Base-by-base conservation (phyloP, 2,797 vertebrate genomes). In the Nannoperca australis region DNA sequence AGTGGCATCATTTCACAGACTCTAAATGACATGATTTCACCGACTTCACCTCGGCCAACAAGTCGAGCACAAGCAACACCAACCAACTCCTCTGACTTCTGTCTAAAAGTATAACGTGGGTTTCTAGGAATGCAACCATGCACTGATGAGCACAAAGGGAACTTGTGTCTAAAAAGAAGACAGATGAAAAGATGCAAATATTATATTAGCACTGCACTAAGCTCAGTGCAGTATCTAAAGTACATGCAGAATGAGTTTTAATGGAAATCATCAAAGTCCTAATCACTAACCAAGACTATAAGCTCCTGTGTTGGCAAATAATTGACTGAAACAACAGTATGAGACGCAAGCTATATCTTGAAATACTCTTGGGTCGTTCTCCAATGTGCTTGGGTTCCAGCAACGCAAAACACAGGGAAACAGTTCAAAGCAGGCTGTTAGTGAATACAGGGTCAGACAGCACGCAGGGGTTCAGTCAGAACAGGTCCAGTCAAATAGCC, bases 401-500 rank as follows among this genome's bases (percentile, higher is more conserved):
- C 34, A 53, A 51, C 49, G 82, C 30, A 69, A 51, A 61, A 62
- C 47, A 67, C 45, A 73, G 47, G 60, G 40, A 30, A 58, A 60
- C 38, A 53, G 10, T 27, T 49, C 15, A 70, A 78, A 14, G 61
- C 76, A 78, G 70, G 64, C 58, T 54, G 47, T 79, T 44, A 70
- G 62, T 65, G 7, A 84, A 81, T 53, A 71, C 9, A 15, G 50
- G 74, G 62, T 89, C 76, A 77, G 54, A 76, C 32, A 65, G 45
- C n/a, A 81, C 55, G 5, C 53, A 73, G 72, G 72, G 68, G 73
- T 55, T 82, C 65, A 86, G 74, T 81, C 79, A 78, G 54, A 18
- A 55, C 58, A 79, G 72, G 88, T 90, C 80, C 69, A 79, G 85
- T 93, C 84, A 82, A 60, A 66, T 17, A 77, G 75, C 77, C 68